Evolutionary conservation across 1,140 invertebrate species (phyloP), one percentile per base, ranked within the genome.

Genomic region (Lordiphosa stackelbergi): DNA sequence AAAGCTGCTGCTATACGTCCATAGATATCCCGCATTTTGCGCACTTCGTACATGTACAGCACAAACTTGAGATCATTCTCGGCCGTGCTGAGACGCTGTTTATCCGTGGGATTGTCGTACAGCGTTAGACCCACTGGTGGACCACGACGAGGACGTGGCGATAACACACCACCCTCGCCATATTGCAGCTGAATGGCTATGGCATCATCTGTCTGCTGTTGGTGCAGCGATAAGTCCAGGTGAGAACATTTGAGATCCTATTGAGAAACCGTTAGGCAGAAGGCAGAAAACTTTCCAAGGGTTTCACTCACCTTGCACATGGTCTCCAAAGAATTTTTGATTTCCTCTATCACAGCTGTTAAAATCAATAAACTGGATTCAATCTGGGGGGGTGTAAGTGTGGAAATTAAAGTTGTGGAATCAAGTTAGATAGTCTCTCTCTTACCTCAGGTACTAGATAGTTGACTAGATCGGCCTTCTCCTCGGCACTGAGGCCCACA

Each of bases 381-480:
- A 57, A 86, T 86, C 84, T 86, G 49, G 7, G 28, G 51, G 10
- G 28, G n/a, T n/a, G n/a, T 16, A 34, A 42, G 28, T 3, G n/a
- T 1, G 7, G 8, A 16, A 36, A 1, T 12, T 10, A 31, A 16
- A n/a, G 4, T 5, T n/a, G 48, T 1, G 4, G 2, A 5, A 6
- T 46, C 10, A 19, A 19, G 19, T 9, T n/a, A 28, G 16, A 6
- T 9, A 24, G 7, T 6, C 22, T 24, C 22, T 13, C 2, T 56
- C 58, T 66, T 70, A 90, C 89, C 83, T 93, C 91, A 64, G 92
- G 92, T 72, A 92, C 90, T 59, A 93, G 88, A 87, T 91, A 92
- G 37, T 89, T 88, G 6, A 91, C 91, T 52, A 93, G 88, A 66
- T 92, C 91, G 47, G 90, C 88, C 51, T 91, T 86, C 75, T 92